Evolutionary conservation across 2,797 vertebrate species (phyloP).

Genomic region (Anabacerthia variegaticeps): DNA sequence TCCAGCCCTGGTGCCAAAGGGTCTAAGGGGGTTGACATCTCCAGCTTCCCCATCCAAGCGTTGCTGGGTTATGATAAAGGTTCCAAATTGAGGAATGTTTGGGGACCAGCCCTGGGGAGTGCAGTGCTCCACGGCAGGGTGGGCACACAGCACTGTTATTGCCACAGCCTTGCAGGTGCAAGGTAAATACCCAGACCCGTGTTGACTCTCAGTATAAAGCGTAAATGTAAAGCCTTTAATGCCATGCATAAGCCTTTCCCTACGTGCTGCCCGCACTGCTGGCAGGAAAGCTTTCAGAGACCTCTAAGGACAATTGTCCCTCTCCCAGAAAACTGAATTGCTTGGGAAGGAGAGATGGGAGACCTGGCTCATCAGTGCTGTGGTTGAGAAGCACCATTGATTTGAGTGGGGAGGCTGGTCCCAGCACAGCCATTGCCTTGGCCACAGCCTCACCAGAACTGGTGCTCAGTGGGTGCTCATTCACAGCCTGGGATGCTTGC

Average conservation of each 20-base stretch:
- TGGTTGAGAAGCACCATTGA: rapidly evolving
- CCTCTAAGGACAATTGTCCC: background rate
- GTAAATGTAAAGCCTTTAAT: background rate
- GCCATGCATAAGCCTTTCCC: background rate
- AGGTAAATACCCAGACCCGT: background rate
- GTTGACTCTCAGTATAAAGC: background rate
- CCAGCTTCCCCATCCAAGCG: background rate
- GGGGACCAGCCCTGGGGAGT: background rate
- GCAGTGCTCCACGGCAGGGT: background rate
- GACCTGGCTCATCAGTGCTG: rapidly evolving
- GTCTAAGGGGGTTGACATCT: background rate
- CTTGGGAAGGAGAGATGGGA: rapidly evolving
- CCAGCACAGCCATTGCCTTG: rapidly evolving
- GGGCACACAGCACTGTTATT: rapidly evolving
- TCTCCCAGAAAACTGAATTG: background rate
- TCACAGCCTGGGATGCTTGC: background rate
- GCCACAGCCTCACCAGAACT: rapidly evolving
- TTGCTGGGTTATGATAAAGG: background rate
- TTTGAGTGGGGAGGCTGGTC: too few species aligned
- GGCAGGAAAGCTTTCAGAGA: background rate
- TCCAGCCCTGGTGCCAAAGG: background rate
- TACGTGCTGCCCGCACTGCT: rapidly evolving
- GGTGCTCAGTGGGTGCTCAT: background rate
- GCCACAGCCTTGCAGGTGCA: background rate
- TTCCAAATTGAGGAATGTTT: background rate